Evolutionary conservation across 92 coral and sea anemone species (phyloP).

Genomic region (Parazoanthus darwini): DNA sequence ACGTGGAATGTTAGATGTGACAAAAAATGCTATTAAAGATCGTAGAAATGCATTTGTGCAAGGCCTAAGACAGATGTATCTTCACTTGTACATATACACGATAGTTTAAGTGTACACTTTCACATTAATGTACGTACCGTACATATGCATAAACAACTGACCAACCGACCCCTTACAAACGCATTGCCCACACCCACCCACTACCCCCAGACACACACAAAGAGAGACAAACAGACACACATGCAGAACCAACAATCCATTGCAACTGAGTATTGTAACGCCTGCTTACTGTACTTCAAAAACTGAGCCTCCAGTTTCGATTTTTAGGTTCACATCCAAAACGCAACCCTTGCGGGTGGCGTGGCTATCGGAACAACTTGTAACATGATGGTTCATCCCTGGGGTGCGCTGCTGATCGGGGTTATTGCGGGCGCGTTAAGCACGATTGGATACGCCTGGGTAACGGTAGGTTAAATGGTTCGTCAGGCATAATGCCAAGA

Average conservation of each 20-base stretch:
- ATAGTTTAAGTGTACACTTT: neutral
- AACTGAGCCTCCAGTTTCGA: neutral
- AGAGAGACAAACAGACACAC: too few relatives aligned
- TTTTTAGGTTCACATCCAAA: constrained; percentile 81
- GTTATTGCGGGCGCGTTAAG: constrained; percentile 75
- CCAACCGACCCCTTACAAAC: too few relatives aligned
- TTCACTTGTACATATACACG: too few relatives aligned
- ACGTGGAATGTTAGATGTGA: neutral
- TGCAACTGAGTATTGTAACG: neutral
- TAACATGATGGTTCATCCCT: constrained; percentile 89
- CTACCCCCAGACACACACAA: too few relatives aligned
- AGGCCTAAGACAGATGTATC: neutral
- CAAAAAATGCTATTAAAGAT: neutral
- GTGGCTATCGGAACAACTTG: constrained; percentile 94
- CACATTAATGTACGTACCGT: too few relatives aligned
- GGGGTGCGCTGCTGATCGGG: constrained; percentile 97
- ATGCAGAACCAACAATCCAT: too few relatives aligned
- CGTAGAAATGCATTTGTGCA: neutral
- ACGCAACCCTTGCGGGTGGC: constrained; percentile 96
- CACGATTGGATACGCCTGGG: constrained; percentile 78
- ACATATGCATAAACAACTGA: too few relatives aligned
- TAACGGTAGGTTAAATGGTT: constrained; percentile 54
- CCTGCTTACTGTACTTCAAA: neutral
- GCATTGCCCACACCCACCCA: too few relatives aligned
- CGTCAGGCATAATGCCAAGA: neutral